These are phyloP conservation scores for Drosophila asahinai DNA, from an alignment of 1,140 invertebrate species.

Conservation along the genomic window DNA sequence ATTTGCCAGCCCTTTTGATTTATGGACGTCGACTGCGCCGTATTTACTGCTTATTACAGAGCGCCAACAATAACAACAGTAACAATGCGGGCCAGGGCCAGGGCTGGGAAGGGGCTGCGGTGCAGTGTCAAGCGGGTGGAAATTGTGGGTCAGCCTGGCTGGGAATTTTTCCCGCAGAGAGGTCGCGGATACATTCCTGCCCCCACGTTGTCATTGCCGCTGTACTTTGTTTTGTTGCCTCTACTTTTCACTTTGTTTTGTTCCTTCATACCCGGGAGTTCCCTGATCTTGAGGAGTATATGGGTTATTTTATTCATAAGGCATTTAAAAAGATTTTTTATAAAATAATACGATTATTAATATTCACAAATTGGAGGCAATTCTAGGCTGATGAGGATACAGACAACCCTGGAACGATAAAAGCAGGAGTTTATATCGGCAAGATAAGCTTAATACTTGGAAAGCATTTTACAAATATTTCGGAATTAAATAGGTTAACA, in stretches of 20 bases:
- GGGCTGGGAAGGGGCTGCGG: not conserved
- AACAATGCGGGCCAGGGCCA: not conserved
- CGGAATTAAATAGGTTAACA: not conserved
- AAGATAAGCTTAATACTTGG: too few species aligned
- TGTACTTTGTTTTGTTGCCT: conserved; percentile 22
- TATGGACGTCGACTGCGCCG: conserved; percentile 43
- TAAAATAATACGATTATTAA: not conserved
- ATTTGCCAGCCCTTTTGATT: conserved; percentile 35
- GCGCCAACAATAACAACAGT: conserved; percentile 10
- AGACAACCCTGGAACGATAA: not conserved
- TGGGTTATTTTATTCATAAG: not conserved
- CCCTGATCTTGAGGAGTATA: conserved; percentile 7
- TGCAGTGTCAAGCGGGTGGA: conserved; percentile 21
- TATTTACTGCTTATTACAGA: conserved; percentile 55
- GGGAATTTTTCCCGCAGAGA: conserved; percentile 17
- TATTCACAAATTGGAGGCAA: too few species aligned
- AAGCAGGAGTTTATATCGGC: not conserved
- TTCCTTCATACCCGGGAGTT: conserved; percentile 2
- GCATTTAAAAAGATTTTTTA: not conserved
- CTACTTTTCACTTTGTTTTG: conserved; percentile 11
- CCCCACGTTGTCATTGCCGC: conserved; percentile 13
- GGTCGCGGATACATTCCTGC: conserved; percentile 22
- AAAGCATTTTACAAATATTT: not conserved
- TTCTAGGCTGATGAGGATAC: too few species aligned
- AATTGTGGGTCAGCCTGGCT: conserved; percentile 47